A percentile compares a stretch with the other conserved stretches of the same genome.
These are phyloP conservation scores for Nanorana parkeri DNA, from an alignment of 2,113 vertebrate species.

Conservation along the genomic window DNA sequence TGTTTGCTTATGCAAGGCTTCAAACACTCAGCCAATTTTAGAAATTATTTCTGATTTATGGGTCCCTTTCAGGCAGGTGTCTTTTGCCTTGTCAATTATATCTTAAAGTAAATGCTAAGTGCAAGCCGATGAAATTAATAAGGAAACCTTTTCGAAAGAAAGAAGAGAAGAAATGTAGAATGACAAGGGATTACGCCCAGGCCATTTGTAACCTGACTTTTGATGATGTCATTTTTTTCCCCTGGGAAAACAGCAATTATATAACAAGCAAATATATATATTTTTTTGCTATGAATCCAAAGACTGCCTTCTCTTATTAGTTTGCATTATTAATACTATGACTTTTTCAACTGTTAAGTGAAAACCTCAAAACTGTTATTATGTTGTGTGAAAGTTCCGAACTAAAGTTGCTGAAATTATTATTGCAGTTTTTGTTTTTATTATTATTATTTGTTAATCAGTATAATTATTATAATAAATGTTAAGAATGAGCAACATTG, in stretches of 20 bases:
- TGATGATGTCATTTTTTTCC: background rate
- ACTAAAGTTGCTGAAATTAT: too few relatives aligned
- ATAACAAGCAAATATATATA: background rate
- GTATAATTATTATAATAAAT: too few relatives aligned
- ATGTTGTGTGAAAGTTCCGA: too few relatives aligned
- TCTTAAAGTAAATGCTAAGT: conserved; percentile 84
- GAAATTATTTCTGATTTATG: conserved; percentile 88
- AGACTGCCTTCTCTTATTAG: background rate
- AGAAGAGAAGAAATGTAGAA: conserved; percentile 52
- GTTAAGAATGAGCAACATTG: too few relatives aligned
- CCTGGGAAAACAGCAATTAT: background rate
- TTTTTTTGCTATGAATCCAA: background rate
- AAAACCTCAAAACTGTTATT: too few relatives aligned
- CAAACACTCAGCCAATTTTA: conserved; percentile 78
- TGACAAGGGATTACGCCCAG: background rate
- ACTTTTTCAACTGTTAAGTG: background rate
- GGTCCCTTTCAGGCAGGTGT: conserved; percentile 73
- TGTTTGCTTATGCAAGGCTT: conserved; percentile 85
- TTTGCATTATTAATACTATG: background rate
- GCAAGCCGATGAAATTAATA: conserved; percentile 82
- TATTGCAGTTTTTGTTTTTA: too few relatives aligned
- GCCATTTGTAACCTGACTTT: background rate
- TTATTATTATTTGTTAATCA: too few relatives aligned
- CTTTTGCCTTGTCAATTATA: conserved; percentile 82
- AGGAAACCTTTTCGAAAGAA: conserved; percentile 76